Percentiles rank a stretch among this genome's conserved stretches.
Evolutionary conservation across 2,888 invertebrate genomes (phyloP).

Genomic region (Lutraria lutraria): DNA sequence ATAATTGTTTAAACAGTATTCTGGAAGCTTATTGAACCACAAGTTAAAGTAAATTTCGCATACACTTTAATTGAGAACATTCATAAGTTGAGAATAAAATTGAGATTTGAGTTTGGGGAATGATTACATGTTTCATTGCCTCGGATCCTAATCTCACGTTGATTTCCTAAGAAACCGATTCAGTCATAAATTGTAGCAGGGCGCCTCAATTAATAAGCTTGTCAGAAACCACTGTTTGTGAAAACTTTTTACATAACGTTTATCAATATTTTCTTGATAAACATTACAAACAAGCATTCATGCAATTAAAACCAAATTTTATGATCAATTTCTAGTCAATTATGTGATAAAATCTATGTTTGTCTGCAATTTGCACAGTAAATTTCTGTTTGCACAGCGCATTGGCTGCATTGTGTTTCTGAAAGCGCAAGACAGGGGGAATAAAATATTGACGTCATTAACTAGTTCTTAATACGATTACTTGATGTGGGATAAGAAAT

Average conservation of each 20-base stretch:
- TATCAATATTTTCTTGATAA: neutral
- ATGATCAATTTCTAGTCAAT: constrained; percentile 5
- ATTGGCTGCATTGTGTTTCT: constrained; percentile 5
- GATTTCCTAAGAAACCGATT: too few relatives aligned
- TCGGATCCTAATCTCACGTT: too few relatives aligned
- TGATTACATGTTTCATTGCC: too few relatives aligned
- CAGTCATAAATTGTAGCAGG: too few relatives aligned
- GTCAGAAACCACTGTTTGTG: neutral
- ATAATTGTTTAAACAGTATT: too few relatives aligned
- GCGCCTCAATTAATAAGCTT: neutral
- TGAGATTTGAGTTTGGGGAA: too few relatives aligned
- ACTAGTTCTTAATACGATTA: neutral
- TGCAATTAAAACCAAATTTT: neutral
- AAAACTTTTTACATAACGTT: neutral
- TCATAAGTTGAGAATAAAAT: too few relatives aligned
- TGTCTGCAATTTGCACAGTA: neutral
- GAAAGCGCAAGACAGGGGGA: neutral
- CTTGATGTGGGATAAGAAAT: neutral
- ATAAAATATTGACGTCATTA: constrained; percentile 20
- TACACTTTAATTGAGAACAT: too few relatives aligned
- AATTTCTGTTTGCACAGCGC: constrained; percentile 15
- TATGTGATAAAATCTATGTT: neutral
- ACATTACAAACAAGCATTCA: neutral
- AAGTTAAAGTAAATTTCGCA: too few relatives aligned
- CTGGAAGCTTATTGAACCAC: too few relatives aligned